Conservation (phyloP, 2,113 vertebrate genomes). For the Thinocorus orbignyianus region DNA sequence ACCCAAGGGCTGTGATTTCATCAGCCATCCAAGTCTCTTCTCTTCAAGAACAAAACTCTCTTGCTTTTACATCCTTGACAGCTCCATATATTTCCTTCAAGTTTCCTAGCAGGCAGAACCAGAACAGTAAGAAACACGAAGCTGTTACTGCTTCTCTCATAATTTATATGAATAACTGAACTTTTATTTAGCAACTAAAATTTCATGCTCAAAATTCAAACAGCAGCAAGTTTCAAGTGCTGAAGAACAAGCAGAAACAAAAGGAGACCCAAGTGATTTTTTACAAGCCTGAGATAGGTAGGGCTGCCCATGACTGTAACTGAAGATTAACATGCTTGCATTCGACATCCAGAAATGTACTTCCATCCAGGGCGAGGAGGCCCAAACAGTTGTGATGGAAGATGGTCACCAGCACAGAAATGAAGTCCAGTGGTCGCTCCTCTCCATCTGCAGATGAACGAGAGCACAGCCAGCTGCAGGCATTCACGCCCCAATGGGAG, state of each 20-base stretch:
- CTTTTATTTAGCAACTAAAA: background rate
- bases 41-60: slow-evolving; percentile 35
- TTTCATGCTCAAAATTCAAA: background rate
- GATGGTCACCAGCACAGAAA: background rate
- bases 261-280: fast-evolving
- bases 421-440: fast-evolving
- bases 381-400: background rate
- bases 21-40: slow-evolving; percentile 30
- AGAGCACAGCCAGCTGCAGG: background rate
- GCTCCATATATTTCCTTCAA: slow-evolving; percentile 3
- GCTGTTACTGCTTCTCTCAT: background rate
- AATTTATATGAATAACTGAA: background rate
- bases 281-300: background rate
- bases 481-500: fast-evolving
- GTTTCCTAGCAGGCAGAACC: slow-evolving; percentile 16
- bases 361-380: background rate
- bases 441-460: background rate
- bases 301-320: background rate
- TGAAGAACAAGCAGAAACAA: background rate
- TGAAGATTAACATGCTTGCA: fast-evolving
- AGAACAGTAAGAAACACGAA: slow-evolving; percentile 12
- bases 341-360: background rate
- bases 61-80: slow-evolving; percentile 38
- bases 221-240: background rate
- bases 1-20: slow-evolving; percentile 52